Percentiles rank a stretch among this genome's conserved stretches.
Conservation (phyloP, 2,797 vertebrate genomes). For the Leontocebus nigricollis region DNA sequence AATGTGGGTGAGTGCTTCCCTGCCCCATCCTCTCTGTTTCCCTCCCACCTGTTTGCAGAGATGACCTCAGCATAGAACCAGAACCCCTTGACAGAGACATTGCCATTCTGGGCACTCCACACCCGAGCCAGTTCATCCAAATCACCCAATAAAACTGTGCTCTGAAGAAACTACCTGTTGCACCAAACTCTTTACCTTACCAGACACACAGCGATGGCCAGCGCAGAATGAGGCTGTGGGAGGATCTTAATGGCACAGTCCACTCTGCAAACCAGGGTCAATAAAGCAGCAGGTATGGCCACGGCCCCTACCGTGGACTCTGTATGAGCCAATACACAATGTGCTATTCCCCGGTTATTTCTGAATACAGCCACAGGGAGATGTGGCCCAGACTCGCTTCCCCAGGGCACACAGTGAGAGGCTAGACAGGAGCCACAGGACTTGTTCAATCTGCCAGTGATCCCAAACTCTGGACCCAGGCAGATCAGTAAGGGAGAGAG, state of each 20-base stretch:
- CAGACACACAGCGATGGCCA: rapidly evolving
- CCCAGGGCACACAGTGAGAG: neutral
- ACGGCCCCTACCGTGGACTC: neutral
- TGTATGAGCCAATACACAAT: rapidly evolving
- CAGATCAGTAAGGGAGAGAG: neutral
- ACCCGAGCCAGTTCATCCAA: neutral
- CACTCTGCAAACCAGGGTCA: too few relatives aligned
- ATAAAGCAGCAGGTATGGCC: rapidly evolving
- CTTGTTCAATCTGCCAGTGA: rapidly evolving
- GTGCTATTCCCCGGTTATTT: neutral
- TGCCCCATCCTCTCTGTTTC: neutral
- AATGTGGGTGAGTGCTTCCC: neutral
- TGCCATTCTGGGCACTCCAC: too few relatives aligned
- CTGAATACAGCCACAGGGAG: neutral
- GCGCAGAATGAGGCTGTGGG: neutral
- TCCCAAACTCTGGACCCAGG: neutral
- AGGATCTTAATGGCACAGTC: rapidly evolving
- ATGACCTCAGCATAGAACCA: neutral
- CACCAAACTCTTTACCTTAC: neutral
- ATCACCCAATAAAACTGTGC: too few relatives aligned
- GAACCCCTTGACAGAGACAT: neutral
- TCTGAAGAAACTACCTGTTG: neutral
- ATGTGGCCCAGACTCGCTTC: neutral
- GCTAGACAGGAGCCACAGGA: neutral
- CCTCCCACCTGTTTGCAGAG: rapidly evolving